phyloP scores from a whole-genome alignment of 2,113 vertebrate species.

The Entomyzon cyanotis region DNA sequence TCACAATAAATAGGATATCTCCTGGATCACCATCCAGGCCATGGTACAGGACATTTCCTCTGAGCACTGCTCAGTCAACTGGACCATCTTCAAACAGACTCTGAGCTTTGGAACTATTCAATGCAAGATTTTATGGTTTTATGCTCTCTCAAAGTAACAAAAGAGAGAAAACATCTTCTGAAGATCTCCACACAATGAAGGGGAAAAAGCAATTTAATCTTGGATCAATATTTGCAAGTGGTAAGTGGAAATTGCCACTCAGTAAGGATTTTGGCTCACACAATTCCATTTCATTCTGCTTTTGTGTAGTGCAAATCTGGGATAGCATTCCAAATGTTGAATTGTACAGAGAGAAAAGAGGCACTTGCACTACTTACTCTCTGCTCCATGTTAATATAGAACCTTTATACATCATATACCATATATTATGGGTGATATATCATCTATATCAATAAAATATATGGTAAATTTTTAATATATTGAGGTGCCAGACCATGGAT shows the following conservation, averaged over 20 bases:
- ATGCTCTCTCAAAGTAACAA: background rate
- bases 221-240: slow-evolving; percentile 7
- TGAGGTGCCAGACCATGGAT: background rate
- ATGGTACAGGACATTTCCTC: background rate
- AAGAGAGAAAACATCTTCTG: background rate
- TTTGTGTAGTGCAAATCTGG: background rate
- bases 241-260: background rate
- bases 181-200: background rate
- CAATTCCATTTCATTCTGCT: background rate
- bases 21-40: background rate
- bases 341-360: background rate
- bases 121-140: background rate
- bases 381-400: background rate
- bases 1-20: background rate
- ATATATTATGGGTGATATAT: background rate
- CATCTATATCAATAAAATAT: background rate
- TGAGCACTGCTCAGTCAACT: background rate
- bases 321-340: background rate
- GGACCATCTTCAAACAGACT: background rate
- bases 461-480: background rate
- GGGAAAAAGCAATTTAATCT: background rate
- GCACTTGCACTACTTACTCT: background rate
- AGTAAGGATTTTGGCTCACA: background rate
- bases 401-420: background rate
- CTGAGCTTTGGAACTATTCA: background rate